Evolutionary conservation across 2,113 vertebrate species (phyloP).

Genomic region (Callipepla squamata): DNA sequence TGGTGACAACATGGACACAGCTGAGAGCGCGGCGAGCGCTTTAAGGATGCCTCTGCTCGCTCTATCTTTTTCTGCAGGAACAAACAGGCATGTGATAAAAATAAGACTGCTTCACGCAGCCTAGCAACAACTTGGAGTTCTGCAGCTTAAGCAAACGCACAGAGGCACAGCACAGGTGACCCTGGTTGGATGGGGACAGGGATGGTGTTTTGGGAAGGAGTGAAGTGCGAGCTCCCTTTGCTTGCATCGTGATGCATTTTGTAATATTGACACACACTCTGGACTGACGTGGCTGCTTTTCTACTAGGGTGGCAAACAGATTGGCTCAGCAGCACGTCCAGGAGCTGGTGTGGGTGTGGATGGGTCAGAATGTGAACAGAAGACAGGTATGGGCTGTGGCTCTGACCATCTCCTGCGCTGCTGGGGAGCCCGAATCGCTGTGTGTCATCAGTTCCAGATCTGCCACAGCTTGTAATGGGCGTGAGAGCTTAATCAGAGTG

Average conservation of each 20-base stretch:
- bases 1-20: background rate
- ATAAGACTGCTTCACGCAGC: constrained; percentile 42
- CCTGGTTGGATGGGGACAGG: background rate
- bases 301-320: background rate
- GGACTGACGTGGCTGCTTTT: background rate
- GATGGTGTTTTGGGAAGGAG: background rate
- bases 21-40: background rate
- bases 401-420: accelerated
- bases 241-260: accelerated
- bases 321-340: background rate
- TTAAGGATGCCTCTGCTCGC: constrained; percentile 26
- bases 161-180: background rate
- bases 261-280: background rate
- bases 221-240: background rate
- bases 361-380: background rate
- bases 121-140: constrained; percentile 55
- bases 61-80: constrained; percentile 21
- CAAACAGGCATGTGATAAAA: constrained; percentile 66
- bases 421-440: background rate
- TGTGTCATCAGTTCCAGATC: constrained; percentile 7
- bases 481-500: background rate
- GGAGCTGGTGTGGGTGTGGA: too few relatives aligned
- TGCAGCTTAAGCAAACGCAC: background rate
- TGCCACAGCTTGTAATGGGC: background rate
- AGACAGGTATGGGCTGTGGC: background rate